phyloP scores from a whole-genome alignment of 92 coral and sea anemone genomes.

The Scolanthus callimorphus region DNA sequence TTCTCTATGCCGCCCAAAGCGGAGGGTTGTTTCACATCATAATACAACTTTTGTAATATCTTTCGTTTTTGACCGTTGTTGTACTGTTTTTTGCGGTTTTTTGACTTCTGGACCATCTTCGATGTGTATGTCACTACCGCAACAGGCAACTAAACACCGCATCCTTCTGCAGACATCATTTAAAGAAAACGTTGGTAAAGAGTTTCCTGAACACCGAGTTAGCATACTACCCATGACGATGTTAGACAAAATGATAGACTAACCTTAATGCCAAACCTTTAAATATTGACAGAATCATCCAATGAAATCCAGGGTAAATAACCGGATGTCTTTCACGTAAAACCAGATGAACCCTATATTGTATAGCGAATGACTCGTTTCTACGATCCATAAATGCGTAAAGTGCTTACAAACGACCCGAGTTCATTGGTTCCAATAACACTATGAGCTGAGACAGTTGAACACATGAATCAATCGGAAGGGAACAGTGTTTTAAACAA shows the following conservation, averaged over 20 bases:
- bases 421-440: background rate
- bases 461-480: background rate
- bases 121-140: background rate
- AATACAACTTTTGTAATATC: conserved; percentile 1
- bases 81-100: no score
- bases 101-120: no score
- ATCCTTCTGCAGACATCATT: background rate
- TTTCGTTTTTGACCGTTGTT: no score
- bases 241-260: conserved; percentile 6
- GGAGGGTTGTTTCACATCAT: background rate
- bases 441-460: background rate
- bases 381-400: background rate
- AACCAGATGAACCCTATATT: background rate
- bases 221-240: conserved; percentile 10
- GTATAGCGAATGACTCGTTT: background rate
- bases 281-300: conserved; percentile 7
- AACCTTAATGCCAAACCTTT: conserved; percentile 7
- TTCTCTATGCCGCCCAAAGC: conserved; percentile 5
- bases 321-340: background rate
- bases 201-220: no score
- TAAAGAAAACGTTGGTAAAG: background rate
- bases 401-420: background rate
- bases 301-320: background rate
- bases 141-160: conserved; percentile 2
- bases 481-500: background rate